Base-by-base conservation (phyloP, 2,113 vertebrate genomes). In the human (Homo sapiens) region DNA sequence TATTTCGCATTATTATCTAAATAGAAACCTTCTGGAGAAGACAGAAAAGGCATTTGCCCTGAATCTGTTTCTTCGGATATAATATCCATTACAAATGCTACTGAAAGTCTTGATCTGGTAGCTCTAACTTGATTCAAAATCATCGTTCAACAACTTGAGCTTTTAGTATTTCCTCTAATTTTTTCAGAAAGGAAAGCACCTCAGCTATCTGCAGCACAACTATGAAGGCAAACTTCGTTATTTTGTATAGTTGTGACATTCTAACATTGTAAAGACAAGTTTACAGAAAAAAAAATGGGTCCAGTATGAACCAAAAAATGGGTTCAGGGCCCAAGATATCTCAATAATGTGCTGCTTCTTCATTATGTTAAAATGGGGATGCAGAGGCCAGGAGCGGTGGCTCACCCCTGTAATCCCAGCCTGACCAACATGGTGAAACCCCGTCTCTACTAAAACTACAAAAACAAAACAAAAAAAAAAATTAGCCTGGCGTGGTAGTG, bases 121-220 rank as follows among this genome's bases (percentile, higher is more conserved):
- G 68, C 80, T 57, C 57, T 89, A 93, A 48, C 11, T 18, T 48
- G 23, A 94, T 57, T 89, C 61, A 57, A 66, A 98, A 92, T 82
- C 83, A 96, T 64, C 97, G 76, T 86, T 97, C 89, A 97, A 82
- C 92, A 82, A 81, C n/a, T 97, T 94, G 91, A 95, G 55, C 90
- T 95, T 97, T 93, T 97, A 75, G 93, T 96, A 88, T 32, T 94
- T 88, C 86, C 59, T 98, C 93, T 94, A 96, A 94, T 97, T 98
- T 98, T 98, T 90, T 96, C 80, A 97, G 78, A 96, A 96, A 95
- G 93, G 73, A 88, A 97, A 84, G 27, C 43, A 90, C 85, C 90
- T 96, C 80, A 97, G 66, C 70, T 96, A 92, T 97, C 76, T 35
- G 89, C 38, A 61, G 95, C 55, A 89, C 93, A 85, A 35, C 32